Evolutionary conservation across 2,888 invertebrate species (phyloP), one percentile per base, ranked within the genome.

Genomic region (Pollenia labialis): DNA sequence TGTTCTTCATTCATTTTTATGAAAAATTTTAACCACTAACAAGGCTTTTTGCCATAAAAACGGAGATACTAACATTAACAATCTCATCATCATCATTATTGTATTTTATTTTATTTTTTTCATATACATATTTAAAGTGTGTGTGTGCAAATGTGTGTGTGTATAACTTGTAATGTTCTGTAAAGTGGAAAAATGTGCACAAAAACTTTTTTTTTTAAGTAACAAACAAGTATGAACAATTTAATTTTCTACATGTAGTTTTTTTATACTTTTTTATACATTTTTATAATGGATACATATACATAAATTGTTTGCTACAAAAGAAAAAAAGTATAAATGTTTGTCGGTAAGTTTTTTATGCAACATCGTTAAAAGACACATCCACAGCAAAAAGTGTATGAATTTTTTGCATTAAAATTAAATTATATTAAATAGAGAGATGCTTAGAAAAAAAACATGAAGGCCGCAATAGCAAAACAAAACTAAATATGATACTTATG

Each of bases 331-430:
- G 14, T 4, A 16, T 62, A 10, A 56, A 54, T 23, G 42, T 72
- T 40, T 56, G 54, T 56, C 76, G 62, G 62, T 46, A 16, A 32
- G 32, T 32, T 71, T 60, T 48, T n/a, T 56, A 52, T 62, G 44
- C 23, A 71, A 58, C 23, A 60, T 69, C 52, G 79, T 60, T 69
- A 50, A 58, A 50, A 56, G 16, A 74, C 8, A 54, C 62, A 54
- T 72, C 54, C 14, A 58, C 10, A 18, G 1, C 23, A 18, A 54
- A 44, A 44, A 9, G 40, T 54, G n/a, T 48, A 0, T 32, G 32
- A 54, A 18, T 84, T 80, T 76, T 85, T 76, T 88, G 87, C 88
- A 89, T 87, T 87, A 87, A 89, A 85, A 89, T 87, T 88, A 87
- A 88, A 89, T 89, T 87, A 87, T 85, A 89, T 87, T 85, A 88